phyloP scores from a whole-genome alignment of 2,113 vertebrate species.

The Pipa parva region DNA sequence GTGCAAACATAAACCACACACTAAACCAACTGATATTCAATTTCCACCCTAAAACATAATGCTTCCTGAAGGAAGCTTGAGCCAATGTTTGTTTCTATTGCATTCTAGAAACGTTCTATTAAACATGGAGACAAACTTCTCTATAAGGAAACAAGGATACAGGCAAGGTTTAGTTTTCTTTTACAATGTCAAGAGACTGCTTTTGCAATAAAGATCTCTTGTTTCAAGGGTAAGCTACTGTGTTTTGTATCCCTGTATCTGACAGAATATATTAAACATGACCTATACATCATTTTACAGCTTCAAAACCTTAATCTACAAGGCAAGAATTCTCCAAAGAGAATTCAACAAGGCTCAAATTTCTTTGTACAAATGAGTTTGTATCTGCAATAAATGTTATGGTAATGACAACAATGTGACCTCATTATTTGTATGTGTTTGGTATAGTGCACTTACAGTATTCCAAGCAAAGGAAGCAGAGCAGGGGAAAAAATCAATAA shows the following conservation, averaged over 20 bases:
- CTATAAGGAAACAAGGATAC: not conserved
- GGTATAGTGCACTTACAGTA: not conserved
- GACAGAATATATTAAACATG: not conserved
- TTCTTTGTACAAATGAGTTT: not conserved
- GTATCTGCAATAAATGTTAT: not conserved
- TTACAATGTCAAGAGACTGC: not conserved
- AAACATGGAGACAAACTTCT: not conserved
- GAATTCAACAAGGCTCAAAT: not conserved
- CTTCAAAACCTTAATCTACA: not conserved
- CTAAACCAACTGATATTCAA: not conserved
- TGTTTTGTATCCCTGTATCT: not conserved
- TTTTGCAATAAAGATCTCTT: not conserved
- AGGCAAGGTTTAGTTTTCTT: not conserved
- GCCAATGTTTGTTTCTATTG: not conserved
- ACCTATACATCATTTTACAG: not conserved
- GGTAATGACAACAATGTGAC: not conserved
- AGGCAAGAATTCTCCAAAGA: not conserved
- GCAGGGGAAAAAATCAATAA: constrained; percentile 35
- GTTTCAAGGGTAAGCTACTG: not conserved
- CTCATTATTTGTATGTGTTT: not conserved
- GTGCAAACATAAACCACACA: not conserved
- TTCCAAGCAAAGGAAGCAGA: constrained; percentile 20
- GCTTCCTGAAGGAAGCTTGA: not conserved
- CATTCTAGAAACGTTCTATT: not conserved
- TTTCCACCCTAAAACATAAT: not conserved